Base-by-base conservation (phyloP, 2,888 invertebrate genomes). In the Xiphydria camelus region DNA sequence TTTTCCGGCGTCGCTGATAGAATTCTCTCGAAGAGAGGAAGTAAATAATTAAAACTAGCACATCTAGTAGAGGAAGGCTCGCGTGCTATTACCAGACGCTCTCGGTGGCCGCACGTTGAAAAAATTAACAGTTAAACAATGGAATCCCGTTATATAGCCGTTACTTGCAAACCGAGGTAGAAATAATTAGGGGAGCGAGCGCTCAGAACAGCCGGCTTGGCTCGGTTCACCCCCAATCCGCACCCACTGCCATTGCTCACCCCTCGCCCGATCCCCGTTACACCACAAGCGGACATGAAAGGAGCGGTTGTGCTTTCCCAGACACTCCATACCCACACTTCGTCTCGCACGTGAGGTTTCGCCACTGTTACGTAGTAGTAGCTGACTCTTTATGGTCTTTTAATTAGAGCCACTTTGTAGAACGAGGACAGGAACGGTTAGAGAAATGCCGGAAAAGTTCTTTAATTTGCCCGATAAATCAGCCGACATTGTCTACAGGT, bases 91-190 rank as follows among this genome's bases (percentile, higher is more conserved):
- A 49, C 45, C 32, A 45, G 53, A 45, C 50, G 25, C 47, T 51
- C 46, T 39, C 48, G 51, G 49, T 55, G 53, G 56, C 55, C 53
- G 55, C 56, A 49, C 53, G 53, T 59, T 56, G 59, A 59, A 64
- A 68, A 66, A 68, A 68, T 68, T 66, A 68, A 66, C 63, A 57
- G 61, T 68, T 64, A 62, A 68, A 68, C 64, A 67, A 67, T 61
- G 59, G 62, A 59, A 66, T 61, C 55, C 60, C 44, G 58, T 61
- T 63, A 61, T 62, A 61, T 53, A 59, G 59, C 55, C 58, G 61
- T 65, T 64, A 61, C 60, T 59, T 56, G 48, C 48, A 59, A 62
- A 61, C 58, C 56, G 59, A 59, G 61, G 62, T 61, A 64, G 60
- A 68, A 62, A 66, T 63, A 68, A 68, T 64, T 62, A 60, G 58